Conservation (phyloP, 2,888 invertebrate species). For the Troides aeacus region DNA sequence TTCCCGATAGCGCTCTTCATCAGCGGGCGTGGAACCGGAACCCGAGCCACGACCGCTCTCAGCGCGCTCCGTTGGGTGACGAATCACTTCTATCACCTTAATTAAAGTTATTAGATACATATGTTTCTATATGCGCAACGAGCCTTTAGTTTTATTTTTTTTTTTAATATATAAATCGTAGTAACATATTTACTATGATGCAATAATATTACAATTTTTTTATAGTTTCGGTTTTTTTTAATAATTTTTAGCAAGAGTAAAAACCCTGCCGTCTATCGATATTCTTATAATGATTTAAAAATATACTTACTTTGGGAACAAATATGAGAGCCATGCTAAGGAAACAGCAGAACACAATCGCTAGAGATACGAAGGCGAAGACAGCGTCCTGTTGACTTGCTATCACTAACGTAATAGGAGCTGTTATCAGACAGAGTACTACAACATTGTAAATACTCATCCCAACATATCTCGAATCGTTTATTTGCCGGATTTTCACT, state of each 20-base stretch:
- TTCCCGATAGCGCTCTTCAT: constrained; percentile 96
- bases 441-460: constrained; percentile 99
- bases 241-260: not conserved
- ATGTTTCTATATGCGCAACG: too few species aligned
- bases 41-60: constrained; percentile 92
- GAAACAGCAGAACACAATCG: constrained; percentile 98
- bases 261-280: not conserved
- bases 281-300: constrained; percentile 9
- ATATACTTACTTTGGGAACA: constrained; percentile 91
- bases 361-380: constrained; percentile 96
- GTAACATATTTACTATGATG: too few species aligned
- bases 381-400: constrained; percentile 98
- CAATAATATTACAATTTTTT: too few species aligned
- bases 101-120: not conserved
- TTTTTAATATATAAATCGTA: too few species aligned
- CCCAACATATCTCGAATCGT: constrained; percentile 98
- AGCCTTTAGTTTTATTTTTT: too few species aligned
- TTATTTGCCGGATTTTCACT: constrained; percentile 97
- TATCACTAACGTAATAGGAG: constrained; percentile 98
- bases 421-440: constrained; percentile 97
- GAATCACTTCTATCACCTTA: constrained; percentile 92
- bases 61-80: constrained; percentile 92
- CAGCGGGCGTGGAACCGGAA: constrained; percentile 91
- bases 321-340: constrained; percentile 99
- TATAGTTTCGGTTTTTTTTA: not conserved